Percentiles rank a stretch among this genome's conserved stretches.
Conservation (phyloP, 2,888 invertebrate genomes). For the Pimpla rufipes region DNA sequence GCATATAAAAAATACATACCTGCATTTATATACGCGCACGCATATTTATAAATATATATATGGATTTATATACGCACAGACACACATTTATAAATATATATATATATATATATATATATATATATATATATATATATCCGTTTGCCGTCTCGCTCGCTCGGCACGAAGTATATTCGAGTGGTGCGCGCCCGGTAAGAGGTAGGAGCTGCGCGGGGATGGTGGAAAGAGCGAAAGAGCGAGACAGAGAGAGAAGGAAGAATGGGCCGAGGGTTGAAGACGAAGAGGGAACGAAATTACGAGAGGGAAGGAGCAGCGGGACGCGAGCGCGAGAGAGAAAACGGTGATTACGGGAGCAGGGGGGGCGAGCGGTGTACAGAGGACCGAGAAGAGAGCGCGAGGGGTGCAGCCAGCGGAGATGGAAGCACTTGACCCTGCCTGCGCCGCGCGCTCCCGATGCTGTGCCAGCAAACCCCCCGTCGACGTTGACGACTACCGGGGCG, state of each 20-base stretch:
- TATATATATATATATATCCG: not conserved
- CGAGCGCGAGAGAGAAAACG: constrained; percentile 59
- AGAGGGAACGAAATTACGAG: constrained; percentile 61
- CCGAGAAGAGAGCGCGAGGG: constrained; percentile 58
- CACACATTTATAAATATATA: too few relatives aligned
- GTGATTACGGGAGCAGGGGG: constrained; percentile 57
- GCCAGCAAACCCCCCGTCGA: constrained; percentile 76
- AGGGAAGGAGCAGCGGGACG: constrained; percentile 49
- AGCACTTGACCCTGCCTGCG: constrained; percentile 82
- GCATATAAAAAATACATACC: too few relatives aligned
- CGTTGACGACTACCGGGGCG: constrained; percentile 61
- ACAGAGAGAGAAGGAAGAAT: constrained; percentile 36
- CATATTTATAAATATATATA: too few relatives aligned
- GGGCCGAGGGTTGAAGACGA: constrained; percentile 37
- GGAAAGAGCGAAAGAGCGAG: constrained; percentile 46
- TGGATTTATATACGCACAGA: not conserved
- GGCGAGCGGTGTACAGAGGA: constrained; percentile 56
- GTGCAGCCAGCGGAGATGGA: constrained; percentile 63
- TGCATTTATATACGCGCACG: too few relatives aligned
- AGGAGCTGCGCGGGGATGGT: constrained; percentile 23
- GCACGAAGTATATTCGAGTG: constrained; percentile 37
- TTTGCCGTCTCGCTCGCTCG: constrained; percentile 13
- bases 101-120: too few relatives aligned
- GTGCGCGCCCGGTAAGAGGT: constrained; percentile 24
- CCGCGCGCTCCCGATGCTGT: constrained; percentile 78